Base-by-base conservation (phyloP, 1,140 invertebrate genomes). In the Drosophila hydei region DNA sequence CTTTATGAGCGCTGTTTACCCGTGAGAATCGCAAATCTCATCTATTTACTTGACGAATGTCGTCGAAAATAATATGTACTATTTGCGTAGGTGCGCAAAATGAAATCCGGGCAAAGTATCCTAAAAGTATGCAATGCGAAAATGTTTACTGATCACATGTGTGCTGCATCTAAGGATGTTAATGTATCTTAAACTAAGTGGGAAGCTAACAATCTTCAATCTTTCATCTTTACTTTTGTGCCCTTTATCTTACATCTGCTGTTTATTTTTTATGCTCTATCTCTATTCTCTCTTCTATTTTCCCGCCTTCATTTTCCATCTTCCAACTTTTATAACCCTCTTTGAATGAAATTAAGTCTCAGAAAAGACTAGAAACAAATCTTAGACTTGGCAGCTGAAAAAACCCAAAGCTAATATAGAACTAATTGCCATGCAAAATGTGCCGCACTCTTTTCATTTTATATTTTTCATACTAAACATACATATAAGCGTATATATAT, bases 401-500 rank as follows among this genome's bases (percentile, higher is more conserved):
- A 42, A 42, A 45, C 18, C 43, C 43, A n/a, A 12, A 19, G 16
- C 6, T 9, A 33, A 64, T 51, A 18, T 47, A 30, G 14, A 50
- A 51, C 63, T 67, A 27, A 68, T 72, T 72, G 56, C 27, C 50
- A 72, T 72, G 64, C 70, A 18, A 54, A 72, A 54, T 72, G 63
- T 54, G 30, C 7, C 19, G 21, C 30, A 42, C 0, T 25, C 59
- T 50, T 42, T 21, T 7, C n/a, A 51, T 58, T 56, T 43, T 54
- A 12, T 42, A 38, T n/a, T n/a, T n/a, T n/a, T n/a, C 12, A 59
- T 16, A 3, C 11, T 30, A 16, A 30, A 40, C 30, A 27, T 2
- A 30, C 16, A 14, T 14, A 40, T 55, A 4, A n/a, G n/a, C n/a
- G n/a, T 55, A 23, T 40, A 33, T 45, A 58, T 16, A 11, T 45